Evolutionary conservation across 2,113 vertebrate genomes (phyloP).

Genomic region (Perca fluviatilis): DNA sequence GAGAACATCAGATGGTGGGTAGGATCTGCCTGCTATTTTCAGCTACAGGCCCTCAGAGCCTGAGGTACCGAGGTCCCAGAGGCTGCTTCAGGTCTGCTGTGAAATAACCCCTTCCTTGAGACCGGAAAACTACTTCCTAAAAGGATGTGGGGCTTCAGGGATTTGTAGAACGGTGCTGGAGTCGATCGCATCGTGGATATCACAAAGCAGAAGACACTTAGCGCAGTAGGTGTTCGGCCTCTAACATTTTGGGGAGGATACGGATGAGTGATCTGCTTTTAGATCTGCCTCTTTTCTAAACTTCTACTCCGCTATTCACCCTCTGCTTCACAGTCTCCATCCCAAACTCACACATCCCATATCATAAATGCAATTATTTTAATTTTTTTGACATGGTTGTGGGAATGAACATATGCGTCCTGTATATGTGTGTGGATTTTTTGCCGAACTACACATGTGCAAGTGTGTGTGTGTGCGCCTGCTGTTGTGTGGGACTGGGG

Average conservation of each 20-base stretch:
- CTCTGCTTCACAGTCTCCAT: not conserved
- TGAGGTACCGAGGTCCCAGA: slow-evolving; percentile 46
- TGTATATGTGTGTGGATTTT: not conserved
- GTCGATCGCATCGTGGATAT: slow-evolving; percentile 18
- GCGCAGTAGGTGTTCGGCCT: slow-evolving; percentile 7
- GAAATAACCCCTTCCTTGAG: slow-evolving; percentile 49
- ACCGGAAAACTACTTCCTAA: slow-evolving; percentile 46
- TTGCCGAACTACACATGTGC: not conserved
- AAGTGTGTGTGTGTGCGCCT: not conserved
- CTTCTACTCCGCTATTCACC: slow-evolving; percentile 18
- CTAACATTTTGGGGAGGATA: slow-evolving; percentile 13
- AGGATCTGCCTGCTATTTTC: slow-evolving; percentile 73
- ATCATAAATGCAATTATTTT: not conserved
- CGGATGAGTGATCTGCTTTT: slow-evolving; percentile 30
- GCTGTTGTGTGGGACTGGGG: slow-evolving; percentile 48
- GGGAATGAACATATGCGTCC: slow-evolving; percentile 12
- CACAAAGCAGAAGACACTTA: slow-evolving; percentile 47
- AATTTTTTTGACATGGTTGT: not conserved
- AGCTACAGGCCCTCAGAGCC: slow-evolving; percentile 58
- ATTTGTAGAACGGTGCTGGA: slow-evolving; percentile 27
- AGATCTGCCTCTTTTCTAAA: slow-evolving; percentile 14
- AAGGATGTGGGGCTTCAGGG: slow-evolving; percentile 20
- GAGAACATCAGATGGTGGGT: slow-evolving; percentile 70
- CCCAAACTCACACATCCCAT: not conserved
- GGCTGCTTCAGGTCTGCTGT: slow-evolving; percentile 39